Base-by-base conservation (phyloP, 1,140 invertebrate genomes). In the Brachionus rotundiformis region DNA sequence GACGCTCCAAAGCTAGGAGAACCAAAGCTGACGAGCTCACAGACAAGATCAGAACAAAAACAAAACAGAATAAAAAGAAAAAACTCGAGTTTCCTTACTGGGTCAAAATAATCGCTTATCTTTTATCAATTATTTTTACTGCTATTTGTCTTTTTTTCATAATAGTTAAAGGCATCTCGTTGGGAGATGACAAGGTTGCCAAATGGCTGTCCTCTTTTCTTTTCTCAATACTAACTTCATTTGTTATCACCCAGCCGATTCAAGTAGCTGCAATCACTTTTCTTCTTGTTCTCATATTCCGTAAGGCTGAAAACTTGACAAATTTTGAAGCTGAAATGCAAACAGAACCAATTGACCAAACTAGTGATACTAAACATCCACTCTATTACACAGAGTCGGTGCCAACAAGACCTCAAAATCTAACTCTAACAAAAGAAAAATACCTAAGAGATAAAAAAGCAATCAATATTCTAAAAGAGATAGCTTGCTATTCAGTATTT, bases 371-470 rank as follows among this genome's bases (percentile, higher is more conserved):
- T 16, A 61, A 61, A 16, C 19, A 16, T 61, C 16, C 1, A 23
- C 6, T 8, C 16, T 4, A 61, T 25, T 25, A 4, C 16, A 61
- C 7, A 25, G 7, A 8, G 6, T 2, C 25, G 8, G 54, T 23
- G 6, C 25, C 25, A 84, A 86, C 6, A 61, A 8, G 10, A 23
- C 1, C 8, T 23, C n/a, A n/a, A n/a, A n/a, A n/a, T n/a, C n/a
- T n/a, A n/a, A n/a, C n/a, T n/a, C n/a, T n/a, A n/a, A n/a, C n/a
- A n/a, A 61, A 61, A 61, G 19, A 61, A 23, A 61, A 61, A 44
- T 83, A 88, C 0, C 71, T 88, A 81, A 88, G 89, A 71, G 89
- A 90, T 83, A 84, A 88, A 23, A 85, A 89, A 83, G 90, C 90
- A 89, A 87, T 85, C 84, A 82, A 84, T 25, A 84, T 90, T 7